Evolutionary conservation across 2,888 invertebrate genomes (phyloP).

Genomic region (Gibbula magus): DNA sequence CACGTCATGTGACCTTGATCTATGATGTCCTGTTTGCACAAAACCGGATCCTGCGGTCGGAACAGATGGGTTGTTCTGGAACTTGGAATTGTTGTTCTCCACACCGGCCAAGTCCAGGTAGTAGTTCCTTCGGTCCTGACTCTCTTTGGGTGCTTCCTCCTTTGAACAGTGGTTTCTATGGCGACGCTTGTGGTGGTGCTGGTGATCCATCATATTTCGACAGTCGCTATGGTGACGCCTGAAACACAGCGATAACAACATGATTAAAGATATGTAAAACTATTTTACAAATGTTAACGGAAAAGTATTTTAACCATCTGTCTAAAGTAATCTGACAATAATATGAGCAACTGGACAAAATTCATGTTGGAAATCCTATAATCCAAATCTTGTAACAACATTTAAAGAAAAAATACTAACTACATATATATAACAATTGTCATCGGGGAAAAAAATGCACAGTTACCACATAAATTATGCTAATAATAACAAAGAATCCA

Average conservation of each 20-base stretch:
- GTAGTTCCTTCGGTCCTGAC: constrained; percentile 69
- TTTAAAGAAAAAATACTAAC: too few species aligned
- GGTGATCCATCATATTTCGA: constrained; percentile 53
- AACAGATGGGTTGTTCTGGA: constrained; percentile 46
- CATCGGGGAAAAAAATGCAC: too few species aligned
- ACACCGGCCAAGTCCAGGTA: constrained; percentile 75
- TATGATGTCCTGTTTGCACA: constrained; percentile 69
- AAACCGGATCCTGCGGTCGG: constrained; percentile 34
- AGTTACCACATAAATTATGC: too few species aligned
- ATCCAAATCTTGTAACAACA: too few species aligned
- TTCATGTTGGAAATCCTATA: too few species aligned
- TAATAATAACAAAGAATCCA: too few species aligned
- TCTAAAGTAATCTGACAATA: too few species aligned
- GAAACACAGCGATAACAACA: constrained; percentile 37
- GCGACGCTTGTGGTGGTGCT: constrained; percentile 59
- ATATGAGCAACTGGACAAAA: too few species aligned
- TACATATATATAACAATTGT: too few species aligned
- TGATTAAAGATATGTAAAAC: background rate
- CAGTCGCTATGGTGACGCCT: constrained; percentile 70
- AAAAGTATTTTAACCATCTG: too few species aligned
- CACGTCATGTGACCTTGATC: constrained; percentile 76
- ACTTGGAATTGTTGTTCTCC: constrained; percentile 69
- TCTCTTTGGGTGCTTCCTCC: constrained; percentile 57
- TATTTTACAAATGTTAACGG: background rate
- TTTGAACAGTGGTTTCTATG: constrained; percentile 48